phyloP scores from a whole-genome alignment of 2,797 vertebrate species.

The Pangasius mekongensis region DNA sequence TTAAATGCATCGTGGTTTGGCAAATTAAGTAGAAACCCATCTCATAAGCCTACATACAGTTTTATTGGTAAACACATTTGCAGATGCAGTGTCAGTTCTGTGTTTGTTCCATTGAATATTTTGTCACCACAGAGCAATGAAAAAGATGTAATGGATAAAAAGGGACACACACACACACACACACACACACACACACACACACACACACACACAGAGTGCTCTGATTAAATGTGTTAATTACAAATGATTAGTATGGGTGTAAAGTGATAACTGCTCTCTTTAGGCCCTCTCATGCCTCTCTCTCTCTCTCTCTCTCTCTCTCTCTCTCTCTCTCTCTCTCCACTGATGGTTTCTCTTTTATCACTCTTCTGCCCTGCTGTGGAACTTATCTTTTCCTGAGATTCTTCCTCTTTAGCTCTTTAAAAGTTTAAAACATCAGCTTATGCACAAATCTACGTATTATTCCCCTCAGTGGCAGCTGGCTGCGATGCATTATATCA shows the following conservation, averaged over 20 bases:
- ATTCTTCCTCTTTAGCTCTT: too few relatives aligned
- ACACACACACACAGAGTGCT: not conserved
- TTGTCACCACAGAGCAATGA: not conserved
- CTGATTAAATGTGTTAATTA: conserved; percentile 37
- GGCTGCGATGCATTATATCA: not conserved
- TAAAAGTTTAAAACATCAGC: not conserved
- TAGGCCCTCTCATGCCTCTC: conserved; percentile 16
- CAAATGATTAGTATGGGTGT: conserved; percentile 42
- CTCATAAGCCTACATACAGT: conserved; percentile 10
- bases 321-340: conserved; percentile 7
- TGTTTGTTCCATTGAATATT: not conserved
- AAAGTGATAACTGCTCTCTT: conserved; percentile 24
- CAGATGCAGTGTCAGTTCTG: conserved; percentile 21
- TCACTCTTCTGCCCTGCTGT: not conserved
- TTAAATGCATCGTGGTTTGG: not conserved
- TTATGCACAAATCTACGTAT: not conserved
- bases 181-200: not conserved
- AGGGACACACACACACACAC: not conserved
- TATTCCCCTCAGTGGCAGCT: not conserved
- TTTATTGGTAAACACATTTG: conserved; percentile 23
- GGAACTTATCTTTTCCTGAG: not conserved
- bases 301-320: conserved; percentile 22
- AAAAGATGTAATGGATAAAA: conserved; percentile 9
- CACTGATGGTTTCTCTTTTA: not conserved
- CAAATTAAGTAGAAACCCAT: conserved; percentile 32